A percentile compares a stretch with the other conserved stretches of the same genome.
Evolutionary conservation across 1,140 invertebrate species (phyloP).

Genomic region (Eumaeus atala): DNA sequence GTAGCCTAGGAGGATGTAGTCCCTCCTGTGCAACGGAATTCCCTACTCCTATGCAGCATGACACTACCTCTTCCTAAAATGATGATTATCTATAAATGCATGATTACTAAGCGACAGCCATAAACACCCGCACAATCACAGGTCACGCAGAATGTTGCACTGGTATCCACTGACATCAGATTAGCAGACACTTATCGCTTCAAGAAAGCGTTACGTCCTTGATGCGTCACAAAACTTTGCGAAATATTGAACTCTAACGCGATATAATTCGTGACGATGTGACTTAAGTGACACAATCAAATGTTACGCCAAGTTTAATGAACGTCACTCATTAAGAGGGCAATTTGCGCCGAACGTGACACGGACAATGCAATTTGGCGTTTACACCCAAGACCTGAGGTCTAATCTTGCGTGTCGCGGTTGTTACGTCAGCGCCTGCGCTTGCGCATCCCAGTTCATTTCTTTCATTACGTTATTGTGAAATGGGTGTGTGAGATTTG

Average conservation of each 20-base stretch:
- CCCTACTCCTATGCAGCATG: too few species aligned
- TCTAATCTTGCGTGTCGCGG: slow-evolving; percentile 7
- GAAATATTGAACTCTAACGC: background rate
- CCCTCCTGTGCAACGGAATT: too few species aligned
- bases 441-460: background rate
- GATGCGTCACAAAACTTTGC: too few species aligned
- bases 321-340: slow-evolving; percentile 17
- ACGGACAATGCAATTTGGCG: background rate
- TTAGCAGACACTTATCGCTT: too few species aligned
- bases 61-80: too few species aligned
- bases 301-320: slow-evolving; percentile 4
- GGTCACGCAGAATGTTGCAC: too few species aligned
- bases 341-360: slow-evolving; percentile 25
- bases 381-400: slow-evolving; percentile 10
- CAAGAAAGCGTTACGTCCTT: too few species aligned
- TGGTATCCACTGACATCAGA: too few species aligned
- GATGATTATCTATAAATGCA: too few species aligned
- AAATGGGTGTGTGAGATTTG: slow-evolving; percentile 8
- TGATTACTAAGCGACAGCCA: too few species aligned
- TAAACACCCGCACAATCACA: too few species aligned
- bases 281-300: background rate
- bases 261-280: slow-evolving; percentile 4
- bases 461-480: background rate
- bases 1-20: too few species aligned
- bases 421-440: background rate